Evolutionary conservation across 2,888 invertebrate species (phyloP).

Genomic region (Temnothorax rugatulus): DNA sequence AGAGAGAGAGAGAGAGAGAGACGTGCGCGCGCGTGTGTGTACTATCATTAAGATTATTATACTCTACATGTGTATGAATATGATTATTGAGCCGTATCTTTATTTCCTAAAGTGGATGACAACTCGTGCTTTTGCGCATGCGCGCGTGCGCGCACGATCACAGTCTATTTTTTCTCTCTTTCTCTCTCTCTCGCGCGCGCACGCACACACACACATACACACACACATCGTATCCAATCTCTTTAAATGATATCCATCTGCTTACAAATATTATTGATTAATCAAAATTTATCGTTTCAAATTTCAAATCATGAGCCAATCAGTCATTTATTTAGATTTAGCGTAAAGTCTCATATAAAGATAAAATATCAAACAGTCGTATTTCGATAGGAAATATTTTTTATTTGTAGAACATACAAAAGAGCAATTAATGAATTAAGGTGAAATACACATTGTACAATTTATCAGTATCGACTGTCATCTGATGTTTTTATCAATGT

Average conservation of each 20-base stretch:
- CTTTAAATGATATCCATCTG: neutral
- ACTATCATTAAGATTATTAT: neutral
- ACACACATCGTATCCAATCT: neutral
- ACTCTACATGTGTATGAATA: neutral
- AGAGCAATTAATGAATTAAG: neutral
- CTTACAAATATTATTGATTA: constrained; percentile 2
- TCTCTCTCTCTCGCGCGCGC: neutral
- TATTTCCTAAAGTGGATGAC: neutral
- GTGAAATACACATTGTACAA: neutral
- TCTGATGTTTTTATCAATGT: neutral
- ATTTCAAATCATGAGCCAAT: neutral
- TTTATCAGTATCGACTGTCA: neutral
- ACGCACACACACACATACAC: neutral
- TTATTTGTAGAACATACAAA: neutral
- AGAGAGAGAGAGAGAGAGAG: too few species aligned
- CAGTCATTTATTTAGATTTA: neutral
- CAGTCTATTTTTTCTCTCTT: neutral
- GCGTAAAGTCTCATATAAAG: neutral
- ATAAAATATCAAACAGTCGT: neutral
- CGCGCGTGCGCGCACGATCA: neutral
- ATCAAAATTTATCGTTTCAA: neutral
- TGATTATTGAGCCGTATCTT: neutral
- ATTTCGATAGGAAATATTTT: neutral
- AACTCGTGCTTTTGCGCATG: neutral
- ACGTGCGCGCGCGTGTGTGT: too few species aligned